phyloP scores from a whole-genome alignment of 2,888 invertebrate species.

The Micoletzkya japonica region DNA sequence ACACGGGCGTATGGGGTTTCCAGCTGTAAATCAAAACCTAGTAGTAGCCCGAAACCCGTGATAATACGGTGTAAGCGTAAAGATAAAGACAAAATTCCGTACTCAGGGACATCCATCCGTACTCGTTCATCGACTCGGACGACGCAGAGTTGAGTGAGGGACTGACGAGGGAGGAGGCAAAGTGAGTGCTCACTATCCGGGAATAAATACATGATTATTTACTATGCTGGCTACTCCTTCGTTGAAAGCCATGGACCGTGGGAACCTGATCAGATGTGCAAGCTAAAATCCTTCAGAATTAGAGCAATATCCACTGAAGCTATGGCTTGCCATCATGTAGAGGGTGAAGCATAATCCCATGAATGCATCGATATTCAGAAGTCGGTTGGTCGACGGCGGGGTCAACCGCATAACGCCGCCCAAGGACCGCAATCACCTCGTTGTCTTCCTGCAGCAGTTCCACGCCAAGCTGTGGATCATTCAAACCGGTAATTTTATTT shows the following conservation, averaged over 20 bases:
- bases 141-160: slow-evolving; percentile 47
- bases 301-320: no score
- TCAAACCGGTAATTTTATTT: slow-evolving; percentile 33
- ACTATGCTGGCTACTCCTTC: no score
- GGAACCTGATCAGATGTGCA: no score
- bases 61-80: neutral
- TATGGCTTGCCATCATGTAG: no score
- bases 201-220: no score
- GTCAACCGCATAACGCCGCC: slow-evolving; percentile 40
- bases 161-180: slow-evolving; percentile 39
- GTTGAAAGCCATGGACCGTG: no score
- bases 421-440: slow-evolving; percentile 39
- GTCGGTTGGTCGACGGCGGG: slow-evolving; percentile 43
- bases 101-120: slow-evolving; percentile 37
- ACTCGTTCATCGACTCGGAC: slow-evolving; percentile 45
- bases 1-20: neutral
- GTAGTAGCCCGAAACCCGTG: no score
- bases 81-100: neutral
- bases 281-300: no score
- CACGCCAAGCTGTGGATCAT: slow-evolving; percentile 50
- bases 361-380: slow-evolving; percentile 28
- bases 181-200: slow-evolving; percentile 27
- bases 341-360: neutral
- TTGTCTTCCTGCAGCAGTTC: slow-evolving; percentile 44
- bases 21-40: neutral